These are phyloP conservation scores for Panthera uncia DNA, from an alignment of 2,113 vertebrate species.

Conservation along the genomic window DNA sequence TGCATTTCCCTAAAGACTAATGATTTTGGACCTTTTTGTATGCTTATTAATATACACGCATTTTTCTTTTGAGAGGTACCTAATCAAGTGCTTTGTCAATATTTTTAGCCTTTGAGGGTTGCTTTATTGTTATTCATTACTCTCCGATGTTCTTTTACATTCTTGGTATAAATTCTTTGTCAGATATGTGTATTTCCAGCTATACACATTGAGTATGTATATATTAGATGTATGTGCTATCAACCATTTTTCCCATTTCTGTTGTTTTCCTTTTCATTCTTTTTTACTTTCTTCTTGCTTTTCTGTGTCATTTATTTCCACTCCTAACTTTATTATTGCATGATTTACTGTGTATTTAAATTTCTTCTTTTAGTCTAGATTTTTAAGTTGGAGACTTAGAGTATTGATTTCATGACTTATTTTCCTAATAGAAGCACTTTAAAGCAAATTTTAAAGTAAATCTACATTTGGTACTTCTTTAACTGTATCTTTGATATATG, in stretches of 20 bases:
- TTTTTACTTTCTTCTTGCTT: background rate
- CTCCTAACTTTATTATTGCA: background rate
- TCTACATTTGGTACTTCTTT: background rate
- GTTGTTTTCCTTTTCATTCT: background rate
- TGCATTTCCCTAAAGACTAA: background rate
- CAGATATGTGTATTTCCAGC: background rate
- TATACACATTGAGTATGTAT: background rate
- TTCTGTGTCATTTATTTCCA: background rate
- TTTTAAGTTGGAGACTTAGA: background rate
- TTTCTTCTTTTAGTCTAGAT: background rate
- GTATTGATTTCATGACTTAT: background rate
- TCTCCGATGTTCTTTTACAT: background rate
- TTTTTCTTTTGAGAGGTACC: background rate
- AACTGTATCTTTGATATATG: background rate
- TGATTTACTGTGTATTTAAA: background rate
- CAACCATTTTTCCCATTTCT: background rate
- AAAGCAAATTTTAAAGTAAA: background rate
- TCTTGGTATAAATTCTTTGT: background rate
- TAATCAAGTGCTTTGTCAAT: background rate
- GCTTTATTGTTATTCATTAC: background rate
- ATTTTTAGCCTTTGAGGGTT: background rate
- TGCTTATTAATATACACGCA: background rate
- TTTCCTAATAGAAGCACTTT: background rate
- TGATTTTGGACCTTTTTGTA: background rate
- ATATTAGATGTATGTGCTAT: background rate